Percentiles rank a stretch among this genome's conserved stretches.
Conservation (phyloP, 2,113 vertebrate species). For the Sarotherodon lohbergeri region DNA sequence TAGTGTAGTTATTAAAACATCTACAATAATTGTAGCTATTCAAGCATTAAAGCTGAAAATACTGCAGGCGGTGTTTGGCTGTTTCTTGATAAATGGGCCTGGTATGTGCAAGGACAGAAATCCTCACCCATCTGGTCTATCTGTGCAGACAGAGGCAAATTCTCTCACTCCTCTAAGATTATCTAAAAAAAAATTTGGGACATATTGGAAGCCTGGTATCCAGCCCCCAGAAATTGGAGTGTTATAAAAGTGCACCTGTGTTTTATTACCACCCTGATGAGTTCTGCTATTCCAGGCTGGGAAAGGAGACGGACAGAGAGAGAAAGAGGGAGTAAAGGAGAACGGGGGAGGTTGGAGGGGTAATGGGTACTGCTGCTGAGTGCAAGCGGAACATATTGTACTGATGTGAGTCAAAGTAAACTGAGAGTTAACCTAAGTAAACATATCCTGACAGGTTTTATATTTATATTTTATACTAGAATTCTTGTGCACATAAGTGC, state of each 20-base stretch:
- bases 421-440: background rate
- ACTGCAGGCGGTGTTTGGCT: background rate
- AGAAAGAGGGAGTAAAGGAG: background rate
- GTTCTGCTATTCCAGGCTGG: conserved; percentile 26
- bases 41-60: background rate
- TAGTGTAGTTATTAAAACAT: background rate
- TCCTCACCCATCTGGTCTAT: conserved; percentile 1
- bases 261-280: conserved; percentile 56
- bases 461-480: background rate
- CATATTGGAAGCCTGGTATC: conserved; percentile 14
- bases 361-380: background rate
- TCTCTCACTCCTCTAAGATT: conserved; percentile 18
- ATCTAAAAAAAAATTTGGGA: background rate
- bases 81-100: background rate
- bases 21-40: background rate
- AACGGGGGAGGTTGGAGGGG: background rate
- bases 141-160: conserved; percentile 18
- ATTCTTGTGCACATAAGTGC: background rate
- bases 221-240: background rate
- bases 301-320: background rate
- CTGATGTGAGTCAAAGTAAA: background rate
- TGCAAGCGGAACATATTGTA: background rate
- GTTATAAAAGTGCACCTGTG: conserved; percentile 57
- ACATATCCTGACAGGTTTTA: background rate
- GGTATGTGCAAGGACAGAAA: background rate